These are phyloP conservation scores for Aplysia californica DNA, from an alignment of 1,140 invertebrate genomes.

Conservation along the genomic window DNA sequence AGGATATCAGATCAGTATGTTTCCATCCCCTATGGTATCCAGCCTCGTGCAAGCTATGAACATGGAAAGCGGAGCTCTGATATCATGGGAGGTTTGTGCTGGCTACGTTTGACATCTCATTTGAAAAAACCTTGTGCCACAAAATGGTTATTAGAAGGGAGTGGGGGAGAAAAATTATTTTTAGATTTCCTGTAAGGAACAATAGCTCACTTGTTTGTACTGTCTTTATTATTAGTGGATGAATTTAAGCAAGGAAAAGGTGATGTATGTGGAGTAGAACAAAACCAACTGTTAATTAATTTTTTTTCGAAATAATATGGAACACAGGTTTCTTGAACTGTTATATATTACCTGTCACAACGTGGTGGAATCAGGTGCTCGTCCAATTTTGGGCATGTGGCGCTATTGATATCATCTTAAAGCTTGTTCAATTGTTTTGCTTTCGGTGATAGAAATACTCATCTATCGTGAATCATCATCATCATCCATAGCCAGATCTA, in stretches of 20 bases:
- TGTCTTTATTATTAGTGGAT: not conserved
- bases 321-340: no score
- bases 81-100: slow-evolving; percentile 60
- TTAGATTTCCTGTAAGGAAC: no score
- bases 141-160: not conserved
- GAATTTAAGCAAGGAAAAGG: not conserved
- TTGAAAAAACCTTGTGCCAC: not conserved
- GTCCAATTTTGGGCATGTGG: no score
- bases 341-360: no score
- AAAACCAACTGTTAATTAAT: no score
- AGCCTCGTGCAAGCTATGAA: slow-evolving; percentile 54
- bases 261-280: not conserved
- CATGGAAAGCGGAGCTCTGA: slow-evolving; percentile 57
- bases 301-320: no score
- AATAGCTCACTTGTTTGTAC: not conserved
- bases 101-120: not conserved
- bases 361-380: no score
- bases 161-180: not conserved
- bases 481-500: no score
- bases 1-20: slow-evolving; percentile 52
- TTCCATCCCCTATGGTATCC: slow-evolving; percentile 54
- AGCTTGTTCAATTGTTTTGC: no score
- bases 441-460: no score
- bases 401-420: no score
- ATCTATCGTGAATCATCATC: no score